Evolutionary conservation across 1,140 invertebrate species (phyloP).

Genomic region (Hirudo medicinalis): DNA sequence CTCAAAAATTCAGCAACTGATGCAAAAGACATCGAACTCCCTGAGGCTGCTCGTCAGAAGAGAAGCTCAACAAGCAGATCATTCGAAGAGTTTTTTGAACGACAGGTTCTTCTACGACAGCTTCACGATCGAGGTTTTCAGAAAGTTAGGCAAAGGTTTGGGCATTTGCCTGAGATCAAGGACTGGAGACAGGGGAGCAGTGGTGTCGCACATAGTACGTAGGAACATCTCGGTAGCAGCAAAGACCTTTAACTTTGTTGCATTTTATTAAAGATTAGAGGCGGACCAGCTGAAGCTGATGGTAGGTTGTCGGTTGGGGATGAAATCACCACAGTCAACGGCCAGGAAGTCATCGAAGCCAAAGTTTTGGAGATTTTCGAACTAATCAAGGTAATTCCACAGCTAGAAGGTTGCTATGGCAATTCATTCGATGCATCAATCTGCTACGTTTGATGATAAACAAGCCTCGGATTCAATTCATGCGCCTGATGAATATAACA

Average conservation of each 20-base stretch:
- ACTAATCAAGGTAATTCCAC: too few species aligned
- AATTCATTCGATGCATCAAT: too few species aligned
- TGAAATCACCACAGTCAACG: constrained; percentile 75
- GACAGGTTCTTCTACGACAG: constrained; percentile 60
- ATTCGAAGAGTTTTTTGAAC: constrained; percentile 34
- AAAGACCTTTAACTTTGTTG: neutral
- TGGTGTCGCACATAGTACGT: constrained; percentile 78
- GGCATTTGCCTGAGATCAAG: constrained; percentile 76
- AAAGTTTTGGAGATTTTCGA: constrained; percentile 27
- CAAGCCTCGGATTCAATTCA: too few species aligned
- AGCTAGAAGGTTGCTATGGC: too few species aligned
- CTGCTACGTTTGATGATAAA: too few species aligned
- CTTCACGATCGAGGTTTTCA: constrained; percentile 74
- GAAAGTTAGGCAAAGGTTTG: constrained; percentile 80
- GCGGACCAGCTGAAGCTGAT: constrained; percentile 78
- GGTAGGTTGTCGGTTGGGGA: constrained; percentile 83
- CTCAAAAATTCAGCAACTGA: constrained; percentile 26
- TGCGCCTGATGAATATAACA: too few species aligned
- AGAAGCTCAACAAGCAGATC: neutral
- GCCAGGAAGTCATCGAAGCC: constrained; percentile 64
- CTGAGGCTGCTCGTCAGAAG: constrained; percentile 63
- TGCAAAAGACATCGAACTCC: constrained; percentile 48
- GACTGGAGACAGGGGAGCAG: constrained; percentile 71
- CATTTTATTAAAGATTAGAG: constrained; percentile 53
- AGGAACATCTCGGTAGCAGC: neutral